A percentile compares a stretch with the other conserved stretches of the same genome.
Evolutionary conservation across 2,797 vertebrate genomes (phyloP).

Genomic region (Pyrocephalus nanus): DNA sequence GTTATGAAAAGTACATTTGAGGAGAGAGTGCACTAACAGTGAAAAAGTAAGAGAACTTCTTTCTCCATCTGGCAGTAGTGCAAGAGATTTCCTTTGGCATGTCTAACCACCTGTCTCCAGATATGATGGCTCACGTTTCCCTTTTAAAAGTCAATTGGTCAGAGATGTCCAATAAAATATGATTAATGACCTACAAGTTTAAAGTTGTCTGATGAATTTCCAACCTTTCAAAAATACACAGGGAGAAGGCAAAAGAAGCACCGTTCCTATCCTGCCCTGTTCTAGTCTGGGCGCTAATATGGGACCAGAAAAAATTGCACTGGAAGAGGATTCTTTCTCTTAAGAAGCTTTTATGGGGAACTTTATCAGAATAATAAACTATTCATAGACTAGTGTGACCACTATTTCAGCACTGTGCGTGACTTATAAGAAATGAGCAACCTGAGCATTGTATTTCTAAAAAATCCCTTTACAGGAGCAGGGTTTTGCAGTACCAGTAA

Average conservation of each 20-base stretch:
- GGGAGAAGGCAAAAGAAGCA: not conserved
- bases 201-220: not conserved
- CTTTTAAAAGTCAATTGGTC: not conserved
- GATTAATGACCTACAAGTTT: not conserved
- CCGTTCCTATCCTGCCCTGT: rapidly evolving
- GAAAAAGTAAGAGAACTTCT: not conserved
- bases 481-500: not conserved
- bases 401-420: not conserved
- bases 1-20: not conserved
- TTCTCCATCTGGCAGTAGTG: not conserved
- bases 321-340: not conserved
- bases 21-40: rapidly evolving
- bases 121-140: not conserved
- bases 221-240: not conserved
- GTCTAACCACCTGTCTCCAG: not conserved
- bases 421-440: not conserved
- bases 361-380: not conserved
- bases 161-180: not conserved
- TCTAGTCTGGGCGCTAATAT: not conserved
- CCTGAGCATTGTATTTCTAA: rapidly evolving
- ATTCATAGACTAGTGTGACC: not conserved
- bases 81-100: not conserved
- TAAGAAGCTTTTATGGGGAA: not conserved
- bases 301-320: not conserved
- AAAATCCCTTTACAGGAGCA: not conserved